phyloP scores from a whole-genome alignment of 2,888 invertebrate species.

The Drosophila pseudotalamancana region DNA sequence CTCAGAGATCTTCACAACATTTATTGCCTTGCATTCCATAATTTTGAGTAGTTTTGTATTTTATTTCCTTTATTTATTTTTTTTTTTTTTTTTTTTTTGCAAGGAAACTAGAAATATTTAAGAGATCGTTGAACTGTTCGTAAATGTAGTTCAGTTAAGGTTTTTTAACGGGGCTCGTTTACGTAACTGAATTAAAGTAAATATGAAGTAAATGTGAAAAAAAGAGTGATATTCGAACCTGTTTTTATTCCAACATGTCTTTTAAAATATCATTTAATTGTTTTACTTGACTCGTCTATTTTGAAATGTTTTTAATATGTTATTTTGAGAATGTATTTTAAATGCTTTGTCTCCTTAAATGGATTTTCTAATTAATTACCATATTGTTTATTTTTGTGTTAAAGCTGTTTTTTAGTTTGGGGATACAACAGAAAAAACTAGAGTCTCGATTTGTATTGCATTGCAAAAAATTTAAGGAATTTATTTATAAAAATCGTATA shows the following conservation, averaged over 20 bases:
- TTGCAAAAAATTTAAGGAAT: neutral
- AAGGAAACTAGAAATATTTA: constrained; percentile 27
- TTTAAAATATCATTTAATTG: neutral
- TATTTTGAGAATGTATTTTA: neutral
- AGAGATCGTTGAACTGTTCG: constrained; percentile 49
- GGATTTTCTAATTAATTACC: constrained; percentile 4
- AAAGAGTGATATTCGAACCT: constrained; percentile 3
- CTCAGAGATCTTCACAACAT: constrained; percentile 55
- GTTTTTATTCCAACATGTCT: constrained; percentile 3
- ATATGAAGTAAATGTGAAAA: too few species aligned
- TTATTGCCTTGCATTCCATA: constrained; percentile 40
- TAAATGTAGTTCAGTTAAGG: constrained; percentile 8
- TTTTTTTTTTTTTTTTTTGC: constrained; percentile 10
- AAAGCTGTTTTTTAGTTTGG: neutral
- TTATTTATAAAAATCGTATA: neutral
- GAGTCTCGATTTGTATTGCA: too few species aligned
- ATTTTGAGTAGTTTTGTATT: too few species aligned
- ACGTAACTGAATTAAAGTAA: constrained; percentile 1
- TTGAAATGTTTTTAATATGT: neutral
- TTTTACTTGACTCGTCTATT: neutral
- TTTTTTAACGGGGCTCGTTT: constrained; percentile 7
- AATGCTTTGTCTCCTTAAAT: neutral
- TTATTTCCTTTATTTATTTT: constrained; percentile 3
- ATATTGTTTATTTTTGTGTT: neutral
- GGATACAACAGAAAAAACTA: neutral